Evolutionary conservation across 2,797 vertebrate genomes (phyloP).

Genomic region (Setipinna tenuifilis): DNA sequence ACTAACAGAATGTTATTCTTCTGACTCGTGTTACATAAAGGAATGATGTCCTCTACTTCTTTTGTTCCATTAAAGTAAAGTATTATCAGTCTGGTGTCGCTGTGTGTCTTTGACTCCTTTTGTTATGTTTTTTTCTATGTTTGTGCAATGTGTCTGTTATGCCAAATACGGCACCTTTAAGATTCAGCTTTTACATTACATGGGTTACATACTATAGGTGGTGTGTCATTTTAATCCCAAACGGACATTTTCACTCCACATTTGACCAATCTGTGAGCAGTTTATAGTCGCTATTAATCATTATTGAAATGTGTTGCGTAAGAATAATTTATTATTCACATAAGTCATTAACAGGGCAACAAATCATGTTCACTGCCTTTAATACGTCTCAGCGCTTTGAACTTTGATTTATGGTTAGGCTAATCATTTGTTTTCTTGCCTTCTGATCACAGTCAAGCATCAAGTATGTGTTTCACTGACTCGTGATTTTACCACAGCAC

Average conservation of each 20-base stretch:
- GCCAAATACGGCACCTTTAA: background rate
- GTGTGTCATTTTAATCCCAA: too few species aligned
- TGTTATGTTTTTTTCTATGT: background rate
- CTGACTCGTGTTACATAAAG: background rate
- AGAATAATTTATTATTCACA: too few species aligned
- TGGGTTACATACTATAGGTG: too few species aligned
- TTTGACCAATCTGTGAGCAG: background rate
- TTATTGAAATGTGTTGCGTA: background rate
- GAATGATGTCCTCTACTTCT: background rate
- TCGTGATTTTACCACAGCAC: background rate
- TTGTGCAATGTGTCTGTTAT: background rate
- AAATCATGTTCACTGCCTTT: background rate
- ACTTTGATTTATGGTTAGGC: background rate
- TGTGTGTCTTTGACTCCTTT: background rate
- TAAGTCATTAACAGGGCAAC: background rate
- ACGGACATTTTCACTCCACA: background rate
- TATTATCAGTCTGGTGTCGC: background rate
- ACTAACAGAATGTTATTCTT: slow-evolving; percentile 25
- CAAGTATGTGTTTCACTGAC: background rate
- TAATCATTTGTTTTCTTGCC: background rate
- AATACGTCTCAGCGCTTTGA: background rate
- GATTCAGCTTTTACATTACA: background rate
- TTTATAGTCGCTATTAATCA: background rate
- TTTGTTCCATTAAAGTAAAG: slow-evolving; percentile 16
- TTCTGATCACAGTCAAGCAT: background rate